Percentiles rank a stretch among this genome's conserved stretches.
Evolutionary conservation across 2,113 vertebrate species (phyloP).

Genomic region (Tragelaphus scriptus): DNA sequence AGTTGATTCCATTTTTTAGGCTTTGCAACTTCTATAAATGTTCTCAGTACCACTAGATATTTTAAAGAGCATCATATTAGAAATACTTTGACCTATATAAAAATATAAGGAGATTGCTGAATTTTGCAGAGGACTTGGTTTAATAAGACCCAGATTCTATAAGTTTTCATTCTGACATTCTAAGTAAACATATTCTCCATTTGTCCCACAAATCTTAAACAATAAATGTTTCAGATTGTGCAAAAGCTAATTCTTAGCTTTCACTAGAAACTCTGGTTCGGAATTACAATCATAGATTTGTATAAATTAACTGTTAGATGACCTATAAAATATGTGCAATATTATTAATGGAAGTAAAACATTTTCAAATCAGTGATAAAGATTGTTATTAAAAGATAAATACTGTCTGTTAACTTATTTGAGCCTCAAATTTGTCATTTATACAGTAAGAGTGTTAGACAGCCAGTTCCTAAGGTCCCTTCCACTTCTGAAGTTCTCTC

Average conservation of each 20-base stretch:
- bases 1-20: conserved; percentile 62
- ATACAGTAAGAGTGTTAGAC: conserved; percentile 10
- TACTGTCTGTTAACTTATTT: conserved; percentile 29
- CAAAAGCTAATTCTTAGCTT: conserved; percentile 31
- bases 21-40: conserved; percentile 45
- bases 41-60: conserved; percentile 47
- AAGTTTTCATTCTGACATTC: conserved; percentile 61
- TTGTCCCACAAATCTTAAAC: conserved; percentile 47
- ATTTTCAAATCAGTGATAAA: conserved; percentile 65
- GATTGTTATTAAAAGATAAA: conserved; percentile 58
- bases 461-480: not conserved
- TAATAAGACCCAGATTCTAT: conserved; percentile 48
- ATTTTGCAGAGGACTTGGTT: conserved; percentile 52
- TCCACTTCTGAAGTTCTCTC: not conserved
- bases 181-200: conserved; percentile 46
- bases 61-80: conserved; percentile 44
- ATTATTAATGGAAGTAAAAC: conserved; percentile 72
- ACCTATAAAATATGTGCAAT: conserved; percentile 74
- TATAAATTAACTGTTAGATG: conserved; percentile 62
- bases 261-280: conserved; percentile 50
- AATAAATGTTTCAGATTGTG: conserved; percentile 50
- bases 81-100: conserved; percentile 52
- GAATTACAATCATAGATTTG: conserved; percentile 58
- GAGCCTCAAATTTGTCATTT: conserved; percentile 32
- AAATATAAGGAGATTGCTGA: conserved; percentile 42